phyloP scores from a whole-genome alignment of 2,113 vertebrate genomes.

The Tor tambroides region DNA sequence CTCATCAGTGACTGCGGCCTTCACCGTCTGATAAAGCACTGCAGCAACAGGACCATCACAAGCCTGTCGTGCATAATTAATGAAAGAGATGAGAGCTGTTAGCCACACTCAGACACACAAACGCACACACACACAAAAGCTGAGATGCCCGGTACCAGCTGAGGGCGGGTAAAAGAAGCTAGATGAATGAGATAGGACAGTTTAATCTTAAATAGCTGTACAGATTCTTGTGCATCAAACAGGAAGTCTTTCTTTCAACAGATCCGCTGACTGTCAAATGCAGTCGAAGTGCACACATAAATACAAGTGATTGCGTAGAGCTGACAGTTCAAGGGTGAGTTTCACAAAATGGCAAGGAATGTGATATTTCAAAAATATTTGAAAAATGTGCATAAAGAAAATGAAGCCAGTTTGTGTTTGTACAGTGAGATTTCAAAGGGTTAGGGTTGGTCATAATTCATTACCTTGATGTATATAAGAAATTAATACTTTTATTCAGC shows the following conservation, averaged over 20 bases:
- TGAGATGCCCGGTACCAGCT: background rate
- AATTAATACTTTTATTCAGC: background rate
- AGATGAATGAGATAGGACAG: background rate
- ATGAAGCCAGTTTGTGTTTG: background rate
- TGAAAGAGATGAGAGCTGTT: slow-evolving; percentile 40
- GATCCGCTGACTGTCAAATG: background rate
- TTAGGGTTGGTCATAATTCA: background rate
- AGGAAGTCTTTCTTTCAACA: background rate
- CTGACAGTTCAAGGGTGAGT: background rate
- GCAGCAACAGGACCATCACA: slow-evolving; percentile 40
- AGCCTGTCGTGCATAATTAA: slow-evolving; percentile 39
- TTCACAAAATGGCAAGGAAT: background rate
- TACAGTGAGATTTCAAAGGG: background rate
- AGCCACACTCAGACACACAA: background rate
- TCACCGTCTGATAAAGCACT: slow-evolving; percentile 37
- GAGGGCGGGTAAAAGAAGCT: background rate
- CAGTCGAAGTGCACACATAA: background rate
- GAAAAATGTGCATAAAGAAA: background rate
- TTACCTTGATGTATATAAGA: background rate
- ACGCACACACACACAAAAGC: background rate
- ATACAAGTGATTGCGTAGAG: background rate
- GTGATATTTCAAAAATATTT: background rate
- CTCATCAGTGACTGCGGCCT: slow-evolving; percentile 11
- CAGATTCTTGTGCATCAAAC: background rate
- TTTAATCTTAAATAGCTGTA: background rate